Conservation (phyloP, 2,888 invertebrate species). For the Minunthozetes semirufus region DNA sequence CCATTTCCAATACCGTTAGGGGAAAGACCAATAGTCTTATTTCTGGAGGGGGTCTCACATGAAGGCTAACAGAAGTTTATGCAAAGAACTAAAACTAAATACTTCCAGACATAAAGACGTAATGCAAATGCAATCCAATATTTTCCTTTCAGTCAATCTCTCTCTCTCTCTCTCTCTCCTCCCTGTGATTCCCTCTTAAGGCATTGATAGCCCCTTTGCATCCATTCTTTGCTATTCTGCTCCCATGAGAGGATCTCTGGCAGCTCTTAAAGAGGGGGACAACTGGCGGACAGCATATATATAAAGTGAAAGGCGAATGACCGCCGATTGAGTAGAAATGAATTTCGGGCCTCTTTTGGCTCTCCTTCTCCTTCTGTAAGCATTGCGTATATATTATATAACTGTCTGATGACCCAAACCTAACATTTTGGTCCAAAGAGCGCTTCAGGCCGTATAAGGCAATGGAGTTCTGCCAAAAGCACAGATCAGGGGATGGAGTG, state of each 20-base stretch:
- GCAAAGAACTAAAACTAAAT: background rate
- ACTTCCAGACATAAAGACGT: slow-evolving; percentile 16
- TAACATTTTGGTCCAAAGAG: slow-evolving; percentile 30
- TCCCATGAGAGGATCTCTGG: slow-evolving; percentile 27
- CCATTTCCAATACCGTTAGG: background rate
- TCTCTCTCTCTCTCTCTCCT: background rate
- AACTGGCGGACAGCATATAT: slow-evolving; percentile 25
- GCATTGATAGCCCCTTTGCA: slow-evolving; percentile 27
- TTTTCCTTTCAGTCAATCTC: slow-evolving; percentile 17
- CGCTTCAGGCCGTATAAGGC: slow-evolving; percentile 2
- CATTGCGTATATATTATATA: slow-evolving; percentile 11
- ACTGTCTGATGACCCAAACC: slow-evolving; percentile 29
- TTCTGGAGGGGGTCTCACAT: background rate
- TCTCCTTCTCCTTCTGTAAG: background rate
- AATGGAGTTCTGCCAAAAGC: background rate
- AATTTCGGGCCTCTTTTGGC: slow-evolving; percentile 31
- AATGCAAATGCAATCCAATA: slow-evolving; percentile 26
- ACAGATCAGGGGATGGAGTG: background rate
- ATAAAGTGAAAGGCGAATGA: slow-evolving; percentile 27
- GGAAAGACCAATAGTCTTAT: background rate
- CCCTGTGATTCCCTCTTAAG: slow-evolving; percentile 8
- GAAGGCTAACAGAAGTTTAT: background rate
- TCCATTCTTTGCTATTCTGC: slow-evolving; percentile 29
- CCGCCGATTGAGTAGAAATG: slow-evolving; percentile 7
- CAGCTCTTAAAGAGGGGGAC: slow-evolving; percentile 20